phyloP scores from a whole-genome alignment of 2,888 invertebrate species.

The Emmelina monodactyla region DNA sequence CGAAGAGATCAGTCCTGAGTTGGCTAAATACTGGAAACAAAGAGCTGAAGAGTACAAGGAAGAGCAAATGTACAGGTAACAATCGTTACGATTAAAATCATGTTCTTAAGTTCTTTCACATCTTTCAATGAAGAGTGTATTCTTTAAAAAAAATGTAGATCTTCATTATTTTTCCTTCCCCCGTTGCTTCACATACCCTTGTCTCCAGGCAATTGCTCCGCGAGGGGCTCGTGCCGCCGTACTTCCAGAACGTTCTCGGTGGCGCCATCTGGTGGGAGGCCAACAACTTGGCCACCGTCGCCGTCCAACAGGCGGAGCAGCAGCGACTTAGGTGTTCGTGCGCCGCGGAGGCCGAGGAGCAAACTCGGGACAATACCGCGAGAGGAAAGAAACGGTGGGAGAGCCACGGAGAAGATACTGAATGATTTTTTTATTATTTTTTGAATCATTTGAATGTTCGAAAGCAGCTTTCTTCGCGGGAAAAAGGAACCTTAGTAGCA shows the following conservation, averaged over 20 bases:
- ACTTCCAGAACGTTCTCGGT: constrained; percentile 50
- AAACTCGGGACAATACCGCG: no score
- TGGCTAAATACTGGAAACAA: constrained; percentile 41
- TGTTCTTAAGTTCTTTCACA: not conserved
- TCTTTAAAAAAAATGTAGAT: no score
- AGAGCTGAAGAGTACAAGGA: constrained; percentile 42
- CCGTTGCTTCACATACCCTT: no score
- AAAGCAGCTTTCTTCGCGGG: no score
- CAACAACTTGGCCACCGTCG: constrained; percentile 31
- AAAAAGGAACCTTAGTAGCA: no score
- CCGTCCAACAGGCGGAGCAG: constrained; percentile 28
- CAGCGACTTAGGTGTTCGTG: not conserved
- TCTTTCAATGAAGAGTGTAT: no score
- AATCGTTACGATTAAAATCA: not conserved
- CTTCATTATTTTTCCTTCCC: no score
- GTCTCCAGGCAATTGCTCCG: constrained; percentile 37
- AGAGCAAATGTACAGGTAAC: constrained; percentile 41
- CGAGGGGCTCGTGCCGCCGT: constrained; percentile 45
- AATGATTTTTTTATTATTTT: no score
- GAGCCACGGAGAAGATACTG: no score
- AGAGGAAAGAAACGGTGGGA: no score
- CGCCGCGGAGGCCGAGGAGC: not conserved
- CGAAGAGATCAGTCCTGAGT: constrained; percentile 27
- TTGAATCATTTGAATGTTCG: no score
- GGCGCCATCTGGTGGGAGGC: constrained; percentile 56